Evolutionary conservation across 2,888 invertebrate genomes (phyloP).

Genomic region (Caenorhabditis sulstoni): DNA sequence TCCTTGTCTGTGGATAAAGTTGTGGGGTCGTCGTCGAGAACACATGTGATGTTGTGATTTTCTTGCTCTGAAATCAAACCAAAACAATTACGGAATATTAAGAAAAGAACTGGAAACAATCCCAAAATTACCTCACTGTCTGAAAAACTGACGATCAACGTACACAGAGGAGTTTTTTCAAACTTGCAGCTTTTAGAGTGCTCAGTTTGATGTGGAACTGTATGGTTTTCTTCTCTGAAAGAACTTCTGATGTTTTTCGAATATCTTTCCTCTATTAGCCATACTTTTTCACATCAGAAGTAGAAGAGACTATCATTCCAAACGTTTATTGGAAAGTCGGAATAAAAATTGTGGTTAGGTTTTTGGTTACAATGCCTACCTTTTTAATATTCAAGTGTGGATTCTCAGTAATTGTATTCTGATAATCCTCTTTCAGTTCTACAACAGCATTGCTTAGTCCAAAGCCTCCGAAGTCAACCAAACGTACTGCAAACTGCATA

Average conservation of each 20-base stretch:
- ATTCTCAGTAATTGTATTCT: constrained; percentile 32
- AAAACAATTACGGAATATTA: too few relatives aligned
- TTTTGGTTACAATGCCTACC: constrained; percentile 15
- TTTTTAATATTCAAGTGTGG: constrained; percentile 34
- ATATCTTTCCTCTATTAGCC: too few relatives aligned
- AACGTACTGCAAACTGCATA: too few relatives aligned
- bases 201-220: constrained; percentile 4
- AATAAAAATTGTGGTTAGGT: background rate
- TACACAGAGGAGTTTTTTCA: constrained; percentile 58
- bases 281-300: background rate
- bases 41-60: constrained; percentile 65
- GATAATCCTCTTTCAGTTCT: constrained; percentile 41
- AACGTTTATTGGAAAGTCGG: background rate
- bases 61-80: constrained; percentile 15
- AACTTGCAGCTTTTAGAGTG: background rate
- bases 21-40: constrained; percentile 64
- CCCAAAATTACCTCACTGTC: constrained; percentile 54
- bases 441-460: background rate
- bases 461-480: too few relatives aligned
- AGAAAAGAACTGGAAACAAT: background rate
- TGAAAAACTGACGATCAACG: constrained; percentile 63
- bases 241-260: too few relatives aligned
- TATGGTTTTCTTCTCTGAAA: constrained; percentile 21
- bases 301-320: constrained; percentile 7
- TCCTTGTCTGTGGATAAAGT: constrained; percentile 68